Evolutionary conservation across 2,113 vertebrate genomes (phyloP).

Genomic region (Bubalus kerabau): DNA sequence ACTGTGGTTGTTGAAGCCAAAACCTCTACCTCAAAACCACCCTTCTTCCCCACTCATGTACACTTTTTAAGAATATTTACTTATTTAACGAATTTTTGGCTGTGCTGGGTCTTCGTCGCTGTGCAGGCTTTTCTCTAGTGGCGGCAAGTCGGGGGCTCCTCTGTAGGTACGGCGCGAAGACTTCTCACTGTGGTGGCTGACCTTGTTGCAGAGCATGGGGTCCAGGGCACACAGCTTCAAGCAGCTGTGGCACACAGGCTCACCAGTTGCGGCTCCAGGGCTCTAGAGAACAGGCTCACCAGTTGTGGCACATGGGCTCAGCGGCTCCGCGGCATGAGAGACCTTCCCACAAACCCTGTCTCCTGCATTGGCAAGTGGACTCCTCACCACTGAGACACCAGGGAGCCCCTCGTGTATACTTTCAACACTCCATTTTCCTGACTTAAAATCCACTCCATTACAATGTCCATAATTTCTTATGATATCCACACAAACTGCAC

Average conservation of each 20-base stretch:
- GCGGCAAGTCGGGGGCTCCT: background rate
- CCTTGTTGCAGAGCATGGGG: background rate
- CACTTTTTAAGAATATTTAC: background rate
- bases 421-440: background rate
- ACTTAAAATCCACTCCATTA: background rate
- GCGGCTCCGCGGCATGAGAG: background rate
- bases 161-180: background rate
- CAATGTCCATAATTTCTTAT: background rate
- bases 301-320: background rate
- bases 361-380: background rate
- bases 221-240: background rate
- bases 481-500: background rate
- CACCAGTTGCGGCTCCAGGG: background rate
- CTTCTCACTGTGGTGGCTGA: background rate
- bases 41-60: background rate
- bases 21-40: background rate
- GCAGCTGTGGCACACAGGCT: background rate
- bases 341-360: background rate
- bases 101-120: background rate
- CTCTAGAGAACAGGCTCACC: background rate
- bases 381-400: background rate
- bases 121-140: background rate
- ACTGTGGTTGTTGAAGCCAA: background rate
- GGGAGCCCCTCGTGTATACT: background rate
- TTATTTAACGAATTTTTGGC: background rate